phyloP scores from a whole-genome alignment of 1,140 invertebrate genomes.

The Trachelipus rathkii region DNA sequence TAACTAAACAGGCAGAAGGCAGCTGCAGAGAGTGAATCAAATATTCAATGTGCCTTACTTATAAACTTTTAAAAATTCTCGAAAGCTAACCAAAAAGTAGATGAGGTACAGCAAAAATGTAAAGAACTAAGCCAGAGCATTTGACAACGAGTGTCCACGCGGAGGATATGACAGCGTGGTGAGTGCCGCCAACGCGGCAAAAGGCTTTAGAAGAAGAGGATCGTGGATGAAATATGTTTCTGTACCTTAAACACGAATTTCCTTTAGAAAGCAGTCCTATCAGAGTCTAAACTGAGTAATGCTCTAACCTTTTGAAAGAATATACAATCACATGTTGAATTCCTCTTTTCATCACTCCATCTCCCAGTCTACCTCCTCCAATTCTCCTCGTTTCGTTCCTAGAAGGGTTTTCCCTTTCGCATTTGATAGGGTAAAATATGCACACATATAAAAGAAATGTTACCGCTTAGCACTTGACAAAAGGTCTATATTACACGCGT shows the following conservation, averaged over 20 bases:
- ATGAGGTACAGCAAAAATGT: no score
- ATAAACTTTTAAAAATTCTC: no score
- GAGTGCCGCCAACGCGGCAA: constrained; percentile 22
- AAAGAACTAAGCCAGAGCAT: constrained; percentile 13
- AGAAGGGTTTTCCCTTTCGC: constrained; percentile 29
- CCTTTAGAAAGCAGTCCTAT: no score
- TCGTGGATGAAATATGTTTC: constrained; percentile 3
- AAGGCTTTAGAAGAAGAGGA: constrained; percentile 26
- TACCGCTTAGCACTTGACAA: not conserved
- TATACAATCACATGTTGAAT: constrained; percentile 59
- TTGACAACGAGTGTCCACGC: no score
- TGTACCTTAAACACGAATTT: constrained; percentile 56
- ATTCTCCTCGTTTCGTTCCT: constrained; percentile 56
- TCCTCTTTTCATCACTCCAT: constrained; percentile 56
- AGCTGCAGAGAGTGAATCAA: no score
- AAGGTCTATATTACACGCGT: constrained; percentile 8
- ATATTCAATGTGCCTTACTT: no score
- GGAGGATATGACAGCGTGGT: no score
- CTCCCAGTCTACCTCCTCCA: constrained; percentile 59
- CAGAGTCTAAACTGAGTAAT: constrained; percentile 59
- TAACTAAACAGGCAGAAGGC: not conserved
- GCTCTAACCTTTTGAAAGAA: constrained; percentile 59
- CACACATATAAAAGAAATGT: constrained; percentile 3
- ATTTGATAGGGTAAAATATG: constrained; percentile 27
- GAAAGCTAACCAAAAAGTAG: no score